phyloP scores from a whole-genome alignment of 2,113 vertebrate genomes.

The Phocoena sinus region DNA sequence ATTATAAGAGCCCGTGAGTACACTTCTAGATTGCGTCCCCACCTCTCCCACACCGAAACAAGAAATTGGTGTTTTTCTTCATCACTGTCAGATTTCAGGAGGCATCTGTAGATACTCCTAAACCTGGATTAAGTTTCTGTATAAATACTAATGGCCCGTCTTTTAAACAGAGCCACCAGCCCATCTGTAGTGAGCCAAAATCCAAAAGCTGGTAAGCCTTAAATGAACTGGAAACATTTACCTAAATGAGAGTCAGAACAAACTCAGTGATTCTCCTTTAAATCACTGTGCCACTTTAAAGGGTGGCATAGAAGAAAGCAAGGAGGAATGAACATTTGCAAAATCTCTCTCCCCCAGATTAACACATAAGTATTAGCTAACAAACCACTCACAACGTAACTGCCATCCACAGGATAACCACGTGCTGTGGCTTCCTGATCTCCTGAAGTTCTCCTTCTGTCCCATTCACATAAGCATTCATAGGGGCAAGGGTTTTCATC shows the following conservation, averaged over 20 bases:
- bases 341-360: neutral
- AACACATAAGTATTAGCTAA: neutral
- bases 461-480: neutral
- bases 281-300: neutral
- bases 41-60: conserved; percentile 44
- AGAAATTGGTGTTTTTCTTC: neutral
- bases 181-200: neutral
- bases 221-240: neutral
- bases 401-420: neutral
- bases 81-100: conserved; percentile 72
- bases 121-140: conserved; percentile 65
- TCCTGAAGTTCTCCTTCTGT: neutral
- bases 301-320: neutral
- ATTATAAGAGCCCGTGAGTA: conserved; percentile 28
- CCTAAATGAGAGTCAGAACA: neutral
- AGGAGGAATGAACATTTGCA: neutral
- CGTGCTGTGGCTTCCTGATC: neutral
- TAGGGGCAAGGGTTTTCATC: neutral
- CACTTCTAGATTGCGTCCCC: conserved; percentile 52
- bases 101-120: conserved; percentile 71
- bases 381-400: neutral
- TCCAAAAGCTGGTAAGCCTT: neutral
- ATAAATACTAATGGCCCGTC: conserved; percentile 33
- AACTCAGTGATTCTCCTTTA: neutral
- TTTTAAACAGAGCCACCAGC: conserved; percentile 64